Conservation (phyloP, 1,140 invertebrate species). For the Platorchestia sp. region DNA sequence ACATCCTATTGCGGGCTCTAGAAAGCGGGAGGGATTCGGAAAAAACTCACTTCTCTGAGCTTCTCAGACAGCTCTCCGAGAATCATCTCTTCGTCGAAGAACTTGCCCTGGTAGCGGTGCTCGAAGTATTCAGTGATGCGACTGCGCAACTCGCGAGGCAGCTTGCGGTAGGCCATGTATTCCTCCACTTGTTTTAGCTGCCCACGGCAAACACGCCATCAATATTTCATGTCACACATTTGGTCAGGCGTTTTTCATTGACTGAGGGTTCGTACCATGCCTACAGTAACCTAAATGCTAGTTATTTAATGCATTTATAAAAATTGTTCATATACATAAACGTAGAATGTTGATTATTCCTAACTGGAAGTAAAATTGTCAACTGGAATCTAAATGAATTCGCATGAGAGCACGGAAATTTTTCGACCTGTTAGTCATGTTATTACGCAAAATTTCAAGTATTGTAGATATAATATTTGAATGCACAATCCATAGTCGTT, state of each 20-base stretch:
- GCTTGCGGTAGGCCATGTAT: constrained; percentile 97
- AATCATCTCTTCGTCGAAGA: constrained; percentile 98
- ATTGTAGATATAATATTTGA: too few relatives aligned
- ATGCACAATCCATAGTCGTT: too few relatives aligned
- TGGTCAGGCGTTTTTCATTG: background rate
- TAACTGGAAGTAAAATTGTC: too few relatives aligned
- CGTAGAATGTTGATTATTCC: too few relatives aligned
- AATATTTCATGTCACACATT: background rate
- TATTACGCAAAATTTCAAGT: too few relatives aligned
- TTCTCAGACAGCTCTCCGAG: constrained; percentile 82
- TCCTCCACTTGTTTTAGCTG: constrained; percentile 99
- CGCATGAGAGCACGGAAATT: too few relatives aligned
- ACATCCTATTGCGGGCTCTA: background rate
- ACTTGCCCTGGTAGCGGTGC: constrained; percentile 98
- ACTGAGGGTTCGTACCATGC: background rate
- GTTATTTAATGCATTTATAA: too few relatives aligned
- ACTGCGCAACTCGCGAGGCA: constrained; percentile 94
- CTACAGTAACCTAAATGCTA: too few relatives aligned
- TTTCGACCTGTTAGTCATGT: too few relatives aligned
- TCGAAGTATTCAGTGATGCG: constrained; percentile 98
- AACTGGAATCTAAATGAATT: too few relatives aligned
- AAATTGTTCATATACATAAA: too few relatives aligned
- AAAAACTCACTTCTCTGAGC: background rate
- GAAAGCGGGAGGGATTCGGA: background rate
- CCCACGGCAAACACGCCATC: background rate